Conservation (phyloP, 2,113 vertebrate species). For the Smithornis capensis region DNA sequence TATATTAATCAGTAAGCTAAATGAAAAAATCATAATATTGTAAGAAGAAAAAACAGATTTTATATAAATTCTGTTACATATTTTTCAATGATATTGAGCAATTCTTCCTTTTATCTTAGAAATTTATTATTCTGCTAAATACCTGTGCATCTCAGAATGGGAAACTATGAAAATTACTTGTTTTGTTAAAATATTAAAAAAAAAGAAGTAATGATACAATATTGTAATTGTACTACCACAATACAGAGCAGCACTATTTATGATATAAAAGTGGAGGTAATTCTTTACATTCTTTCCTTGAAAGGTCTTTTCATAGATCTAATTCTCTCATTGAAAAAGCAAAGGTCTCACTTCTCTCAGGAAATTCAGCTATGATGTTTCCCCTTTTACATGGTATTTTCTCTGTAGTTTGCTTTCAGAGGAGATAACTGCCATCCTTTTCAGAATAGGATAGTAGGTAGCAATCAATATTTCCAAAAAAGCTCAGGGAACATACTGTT, state of each 20-base stretch:
- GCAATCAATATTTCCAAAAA: conserved; percentile 48
- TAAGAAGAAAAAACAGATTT: not conserved
- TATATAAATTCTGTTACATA: not conserved
- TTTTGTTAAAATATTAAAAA: not conserved
- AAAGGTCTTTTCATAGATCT: not conserved
- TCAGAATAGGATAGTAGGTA: conserved; percentile 4
- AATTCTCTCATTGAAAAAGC: conserved; percentile 26
- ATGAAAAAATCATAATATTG: not conserved
- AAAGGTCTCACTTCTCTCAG: not conserved
- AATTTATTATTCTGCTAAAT: not conserved
- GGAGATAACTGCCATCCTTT: not conserved
- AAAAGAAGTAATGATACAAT: not conserved
- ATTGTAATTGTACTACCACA: not conserved
- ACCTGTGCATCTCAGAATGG: not conserved
- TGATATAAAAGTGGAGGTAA: not conserved
- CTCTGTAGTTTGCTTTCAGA: conserved; percentile 13
- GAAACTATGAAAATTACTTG: not conserved
- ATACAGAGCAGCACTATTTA: not conserved
- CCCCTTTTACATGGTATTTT: not conserved
- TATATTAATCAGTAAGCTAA: not conserved
- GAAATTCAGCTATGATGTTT: conserved; percentile 35
- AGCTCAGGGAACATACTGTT: not conserved
- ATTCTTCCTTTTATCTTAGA: not conserved
- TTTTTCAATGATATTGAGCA: not conserved
- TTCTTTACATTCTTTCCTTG: not conserved